These are phyloP conservation scores for Monopterus albus DNA, from an alignment of 2,113 vertebrate species.

Conservation along the genomic window DNA sequence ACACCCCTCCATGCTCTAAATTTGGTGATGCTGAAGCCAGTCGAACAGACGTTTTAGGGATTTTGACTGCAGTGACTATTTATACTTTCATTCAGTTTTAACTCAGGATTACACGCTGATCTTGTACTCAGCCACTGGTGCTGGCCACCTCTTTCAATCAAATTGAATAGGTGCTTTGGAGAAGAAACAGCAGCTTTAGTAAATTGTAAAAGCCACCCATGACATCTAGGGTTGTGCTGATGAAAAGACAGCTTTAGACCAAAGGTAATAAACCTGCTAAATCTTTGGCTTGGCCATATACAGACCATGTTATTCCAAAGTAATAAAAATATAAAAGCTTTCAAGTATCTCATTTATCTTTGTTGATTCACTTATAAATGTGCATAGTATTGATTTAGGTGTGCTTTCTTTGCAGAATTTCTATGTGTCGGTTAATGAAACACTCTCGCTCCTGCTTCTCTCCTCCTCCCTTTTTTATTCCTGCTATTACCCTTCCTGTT, in stretches of 20 bases:
- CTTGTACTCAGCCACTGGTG: not conserved
- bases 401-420: constrained; percentile 60
- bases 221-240: constrained; percentile 34
- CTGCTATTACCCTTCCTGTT: not conserved
- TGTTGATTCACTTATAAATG: constrained; percentile 43
- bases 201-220: constrained; percentile 4
- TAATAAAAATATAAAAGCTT: constrained; percentile 65
- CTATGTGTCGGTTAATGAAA: constrained; percentile 61
- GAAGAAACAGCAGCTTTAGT: not conserved
- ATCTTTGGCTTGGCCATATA: constrained; percentile 10
- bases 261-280: constrained; percentile 44
- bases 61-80: not conserved
- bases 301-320: constrained; percentile 30
- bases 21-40: not conserved
- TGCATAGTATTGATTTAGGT: constrained; percentile 55
- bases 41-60: not conserved
- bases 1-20: not conserved
- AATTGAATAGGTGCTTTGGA: not conserved
- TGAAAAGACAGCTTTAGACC: constrained; percentile 26
- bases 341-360: constrained; percentile 46
- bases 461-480: not conserved
- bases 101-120: not conserved
- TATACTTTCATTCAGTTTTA: not conserved
- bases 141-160: not conserved
- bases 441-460: constrained; percentile 5